Conservation (phyloP, 2,888 invertebrate genomes). For the Erebia epiphron region DNA sequence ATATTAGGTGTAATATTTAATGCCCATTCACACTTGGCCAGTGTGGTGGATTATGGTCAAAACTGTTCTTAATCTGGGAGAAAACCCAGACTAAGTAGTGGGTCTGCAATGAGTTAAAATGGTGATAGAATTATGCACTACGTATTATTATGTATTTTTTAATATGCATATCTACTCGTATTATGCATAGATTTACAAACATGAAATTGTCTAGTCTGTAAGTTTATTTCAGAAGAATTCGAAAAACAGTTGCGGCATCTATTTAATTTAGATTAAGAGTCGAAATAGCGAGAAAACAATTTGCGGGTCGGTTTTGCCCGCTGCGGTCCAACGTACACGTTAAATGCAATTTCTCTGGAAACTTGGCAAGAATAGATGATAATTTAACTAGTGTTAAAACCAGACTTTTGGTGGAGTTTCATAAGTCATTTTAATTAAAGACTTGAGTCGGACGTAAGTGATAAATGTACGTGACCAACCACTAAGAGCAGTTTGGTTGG, state of each 20-base stretch:
- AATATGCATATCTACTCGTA: no score
- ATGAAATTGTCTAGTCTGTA: no score
- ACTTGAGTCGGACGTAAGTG: constrained; percentile 19
- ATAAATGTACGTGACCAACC: constrained; percentile 21
- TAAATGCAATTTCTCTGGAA: constrained; percentile 36
- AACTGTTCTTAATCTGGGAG: no score
- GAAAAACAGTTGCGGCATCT: constrained; percentile 11
- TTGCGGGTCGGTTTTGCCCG: constrained; percentile 26
- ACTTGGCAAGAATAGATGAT: constrained; percentile 39
- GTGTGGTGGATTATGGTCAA: no score
- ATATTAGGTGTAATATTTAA: no score
- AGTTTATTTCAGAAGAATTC: constrained; percentile 2
- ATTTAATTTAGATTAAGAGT: constrained; percentile 33
- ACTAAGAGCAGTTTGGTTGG: constrained; percentile 11
- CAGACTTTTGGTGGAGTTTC: constrained; percentile 27
- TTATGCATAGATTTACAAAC: no score
- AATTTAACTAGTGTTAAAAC: constrained; percentile 37
- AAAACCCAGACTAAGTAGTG: no score
- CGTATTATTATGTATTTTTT: no score
- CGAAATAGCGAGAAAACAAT: constrained; percentile 39
- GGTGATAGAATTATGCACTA: no score
- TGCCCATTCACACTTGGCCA: no score
- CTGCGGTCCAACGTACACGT: constrained; percentile 29
- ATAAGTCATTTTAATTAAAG: constrained; percentile 29
- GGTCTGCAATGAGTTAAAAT: no score